Base-by-base conservation (phyloP, 2,113 vertebrate genomes). In the Daubentonia madagascariensis region DNA sequence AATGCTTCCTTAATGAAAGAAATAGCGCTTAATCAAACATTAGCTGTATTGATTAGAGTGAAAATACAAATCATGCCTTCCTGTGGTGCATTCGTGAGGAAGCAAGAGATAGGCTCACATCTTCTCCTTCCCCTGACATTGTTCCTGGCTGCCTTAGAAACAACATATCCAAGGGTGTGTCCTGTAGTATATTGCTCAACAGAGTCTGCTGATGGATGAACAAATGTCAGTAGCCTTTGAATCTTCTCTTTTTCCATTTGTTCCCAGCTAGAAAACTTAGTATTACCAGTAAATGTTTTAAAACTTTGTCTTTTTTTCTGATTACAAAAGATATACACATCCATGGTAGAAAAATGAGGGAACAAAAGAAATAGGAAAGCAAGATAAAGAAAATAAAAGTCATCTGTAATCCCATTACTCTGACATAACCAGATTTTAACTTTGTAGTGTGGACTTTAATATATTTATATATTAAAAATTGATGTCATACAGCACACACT, bases 101-200 rank as follows among this genome's bases (percentile, higher is more conserved):
- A 96, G 75, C 43, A 84, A 96, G 22, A 59, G 23, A 68, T 32
- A 92, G 37, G 78, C 22, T 92, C 35, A 43, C 78, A 54, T 86
- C 32, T 52, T 95, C 45, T 91, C 50, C 70, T 93, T 88, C 91
- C 81, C 32, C n/a, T 89, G 43, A 75, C 35, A n/a, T 96, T 94
- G 57, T 85, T 96, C 83, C 75, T 80, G 20, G 35, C 37, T 93
- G 83, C 87, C 57, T 84, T 96, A 85, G 81, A 92, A 98, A 95
- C 35, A 79, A 28, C 54, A 78, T 65, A 48, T 63, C 10, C 75
- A 81, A 87, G 9, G 28, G 4, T 84, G 25, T 92, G 65, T 52
- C 59, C 91, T 79, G n/a, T 75, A 93, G 86, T 72, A 91, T 65
- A 73, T 61, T 40, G 45, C 52, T 92, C 35, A 93, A 23, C 63